phyloP scores from a whole-genome alignment of 92 coral and sea anemone genomes.

The Phymanthus crucifer region DNA sequence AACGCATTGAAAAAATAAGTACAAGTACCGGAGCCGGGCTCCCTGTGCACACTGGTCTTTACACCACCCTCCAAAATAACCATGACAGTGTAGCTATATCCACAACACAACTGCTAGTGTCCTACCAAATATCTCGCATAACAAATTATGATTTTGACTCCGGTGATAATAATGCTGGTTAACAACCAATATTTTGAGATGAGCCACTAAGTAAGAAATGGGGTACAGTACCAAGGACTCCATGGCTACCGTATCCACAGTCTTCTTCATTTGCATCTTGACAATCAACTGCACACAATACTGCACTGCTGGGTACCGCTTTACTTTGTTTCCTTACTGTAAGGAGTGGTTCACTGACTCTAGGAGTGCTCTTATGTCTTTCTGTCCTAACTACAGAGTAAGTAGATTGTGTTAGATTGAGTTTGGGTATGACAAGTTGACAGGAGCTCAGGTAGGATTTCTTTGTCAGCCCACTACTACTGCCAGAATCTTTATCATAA shows the following conservation, averaged over 20 bases:
- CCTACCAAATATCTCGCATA: background rate
- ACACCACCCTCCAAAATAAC: background rate
- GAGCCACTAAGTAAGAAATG: background rate
- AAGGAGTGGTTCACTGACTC: background rate
- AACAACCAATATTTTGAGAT: background rate
- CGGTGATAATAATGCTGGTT: too few species aligned
- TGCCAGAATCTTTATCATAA: slow-evolving; percentile 20
- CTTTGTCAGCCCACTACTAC: slow-evolving; percentile 18
- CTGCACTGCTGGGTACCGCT: background rate
- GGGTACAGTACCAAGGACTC: background rate
- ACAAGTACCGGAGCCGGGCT: too few species aligned
- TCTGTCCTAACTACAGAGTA: too few species aligned
- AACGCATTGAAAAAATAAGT: too few species aligned
- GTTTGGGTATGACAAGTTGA: slow-evolving; percentile 14
- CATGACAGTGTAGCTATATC: background rate
- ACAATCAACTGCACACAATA: background rate
- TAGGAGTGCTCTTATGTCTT: background rate
- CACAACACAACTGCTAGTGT: background rate
- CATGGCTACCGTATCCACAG: background rate
- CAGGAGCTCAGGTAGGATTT: slow-evolving; percentile 19
- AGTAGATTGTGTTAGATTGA: background rate
- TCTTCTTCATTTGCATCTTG: background rate
- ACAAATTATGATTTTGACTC: too few species aligned
- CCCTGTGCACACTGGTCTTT: background rate
- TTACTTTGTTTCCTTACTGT: background rate